A percentile compares a stretch with the other conserved stretches of the same genome.
Evolutionary conservation across 2,113 vertebrate species (phyloP).

Genomic region (Platysteira castanea): DNA sequence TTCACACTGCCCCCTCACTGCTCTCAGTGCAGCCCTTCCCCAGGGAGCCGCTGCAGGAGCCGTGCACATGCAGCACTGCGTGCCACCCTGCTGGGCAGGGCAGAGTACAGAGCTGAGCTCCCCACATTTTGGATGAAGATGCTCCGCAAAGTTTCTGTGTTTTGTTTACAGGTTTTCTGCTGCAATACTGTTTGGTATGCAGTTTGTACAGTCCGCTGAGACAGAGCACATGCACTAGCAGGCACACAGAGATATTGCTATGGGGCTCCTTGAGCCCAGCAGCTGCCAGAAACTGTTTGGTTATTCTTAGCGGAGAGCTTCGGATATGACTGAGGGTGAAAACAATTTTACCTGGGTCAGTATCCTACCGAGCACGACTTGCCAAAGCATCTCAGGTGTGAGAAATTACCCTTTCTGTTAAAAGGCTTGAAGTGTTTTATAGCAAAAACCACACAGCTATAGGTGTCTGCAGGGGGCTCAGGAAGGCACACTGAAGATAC

Average conservation of each 20-base stretch:
- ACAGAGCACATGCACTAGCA: background rate
- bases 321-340: background rate
- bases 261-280: background rate
- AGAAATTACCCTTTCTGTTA: background rate
- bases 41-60: background rate
- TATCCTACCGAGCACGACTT: background rate
- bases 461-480: background rate
- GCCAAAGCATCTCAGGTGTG: background rate
- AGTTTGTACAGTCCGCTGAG: background rate
- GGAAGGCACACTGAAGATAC: background rate
- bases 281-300: background rate
- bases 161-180: background rate
- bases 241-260: background rate
- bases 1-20: background rate
- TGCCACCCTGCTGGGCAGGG: fast-evolving
- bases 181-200: background rate
- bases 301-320: background rate
- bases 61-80: fast-evolving
- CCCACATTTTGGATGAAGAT: background rate
- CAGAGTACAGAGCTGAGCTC: background rate
- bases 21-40: background rate
- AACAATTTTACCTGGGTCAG: fast-evolving
- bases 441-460: background rate
- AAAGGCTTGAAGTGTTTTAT: background rate
- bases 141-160: background rate